Evolutionary conservation across 2,888 invertebrate species (phyloP), one percentile per base, ranked within the genome.

Genomic region (Diploptera punctata): DNA sequence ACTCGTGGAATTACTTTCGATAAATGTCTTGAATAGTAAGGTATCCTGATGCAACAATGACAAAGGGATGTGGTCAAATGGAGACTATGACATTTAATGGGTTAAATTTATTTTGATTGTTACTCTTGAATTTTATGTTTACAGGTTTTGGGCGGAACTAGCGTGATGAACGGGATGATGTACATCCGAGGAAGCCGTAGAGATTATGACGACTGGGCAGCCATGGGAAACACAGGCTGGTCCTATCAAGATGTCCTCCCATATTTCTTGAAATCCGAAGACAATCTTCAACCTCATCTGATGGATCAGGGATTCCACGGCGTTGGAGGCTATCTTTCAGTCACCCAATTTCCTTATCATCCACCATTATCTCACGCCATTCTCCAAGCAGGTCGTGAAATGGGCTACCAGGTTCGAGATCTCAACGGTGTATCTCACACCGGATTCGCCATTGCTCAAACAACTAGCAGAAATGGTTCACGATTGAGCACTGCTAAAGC

Each of bases 151-250:
- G 97, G 97, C 5, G 97, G 97, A 0, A 96, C 95, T 0, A 96
- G 96, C 18, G 94, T 95, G 0, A 89, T 97, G 85, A 98, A 98
- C 82, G 97, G 97, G 24, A 98, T 98, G 97, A 96, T 94, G 90
- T 97, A 97, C 83, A 93, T 97, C 76, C 87, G 97, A 29, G 97
- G 97, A 0, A 91, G 95, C 72, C 88, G 91, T 26, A 89, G 89
- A 74, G 97, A 97, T 83, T 97, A 91, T 83, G 94, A 97, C 80
- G 87, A 89, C 74, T 97, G 97, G 97, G 93, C 93, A 0, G 89
- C 88, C 0, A 86, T 91, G 73, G 97, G 97, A 9, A 95, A 94
- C 82, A 88, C 90, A 13, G 96, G 95, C 67, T 97, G 97, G 97
- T 88, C 91, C 31, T 97, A 93, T 83, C 90, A 93, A 61, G 94